A percentile compares a stretch with the other conserved stretches of the same genome.
These are phyloP conservation scores for Spermophilus dauricus DNA, from an alignment of 2,113 vertebrate species.

Conservation along the genomic window DNA sequence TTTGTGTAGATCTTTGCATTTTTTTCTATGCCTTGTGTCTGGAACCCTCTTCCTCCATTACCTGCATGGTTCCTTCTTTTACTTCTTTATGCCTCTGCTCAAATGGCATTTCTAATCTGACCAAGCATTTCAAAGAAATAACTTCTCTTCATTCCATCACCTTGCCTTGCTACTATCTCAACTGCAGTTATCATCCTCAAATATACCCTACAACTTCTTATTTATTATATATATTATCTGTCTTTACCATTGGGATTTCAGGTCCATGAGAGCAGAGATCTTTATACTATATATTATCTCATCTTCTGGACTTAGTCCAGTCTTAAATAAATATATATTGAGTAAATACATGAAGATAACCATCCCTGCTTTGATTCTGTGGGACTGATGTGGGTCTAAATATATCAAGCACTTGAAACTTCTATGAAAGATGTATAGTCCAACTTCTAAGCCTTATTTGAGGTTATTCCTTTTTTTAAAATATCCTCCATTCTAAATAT, in stretches of 20 bases:
- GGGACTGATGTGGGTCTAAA: neutral
- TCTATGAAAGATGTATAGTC: neutral
- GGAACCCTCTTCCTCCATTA: neutral
- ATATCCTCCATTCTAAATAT: neutral
- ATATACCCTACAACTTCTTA: neutral
- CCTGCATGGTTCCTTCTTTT: neutral
- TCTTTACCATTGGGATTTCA: neutral
- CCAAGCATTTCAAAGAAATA: neutral
- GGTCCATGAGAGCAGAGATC: neutral
- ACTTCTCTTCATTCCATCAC: neutral
- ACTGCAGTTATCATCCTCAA: neutral
- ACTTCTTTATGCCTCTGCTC: neutral
- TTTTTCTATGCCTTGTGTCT: neutral
- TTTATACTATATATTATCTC: neutral
- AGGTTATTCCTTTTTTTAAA: neutral
- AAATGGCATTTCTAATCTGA: neutral
- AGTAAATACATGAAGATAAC: neutral
- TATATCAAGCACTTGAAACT: neutral
- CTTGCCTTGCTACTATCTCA: neutral
- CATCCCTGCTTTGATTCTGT: neutral
- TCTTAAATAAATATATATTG: neutral
- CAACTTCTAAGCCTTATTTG: neutral
- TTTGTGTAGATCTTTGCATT: neutral
- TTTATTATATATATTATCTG: neutral
- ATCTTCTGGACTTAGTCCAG: neutral